Conservation (phyloP, 2,797 vertebrate genomes). For the Poecilia wingei region DNA sequence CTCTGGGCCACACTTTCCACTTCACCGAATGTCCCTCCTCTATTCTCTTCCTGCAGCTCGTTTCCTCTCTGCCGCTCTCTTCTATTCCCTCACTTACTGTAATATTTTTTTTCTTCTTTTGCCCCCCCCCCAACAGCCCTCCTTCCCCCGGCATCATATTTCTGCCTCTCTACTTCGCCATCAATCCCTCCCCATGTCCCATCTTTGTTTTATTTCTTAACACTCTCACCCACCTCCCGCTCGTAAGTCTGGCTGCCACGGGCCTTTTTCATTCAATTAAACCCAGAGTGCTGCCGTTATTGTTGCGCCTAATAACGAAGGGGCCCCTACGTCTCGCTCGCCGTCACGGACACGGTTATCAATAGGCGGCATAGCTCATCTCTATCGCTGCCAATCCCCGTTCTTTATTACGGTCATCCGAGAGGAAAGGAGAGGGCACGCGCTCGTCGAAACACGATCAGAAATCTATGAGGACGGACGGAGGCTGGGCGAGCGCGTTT, state of each 20-base stretch:
- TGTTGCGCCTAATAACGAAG: conserved; percentile 76
- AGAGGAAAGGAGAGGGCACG: conserved; percentile 32
- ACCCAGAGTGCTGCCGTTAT: conserved; percentile 64
- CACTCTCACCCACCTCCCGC: conserved; percentile 40
- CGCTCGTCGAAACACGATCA: conserved; percentile 3
- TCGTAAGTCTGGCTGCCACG: conserved; percentile 41
- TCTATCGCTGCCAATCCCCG: conserved; percentile 70
- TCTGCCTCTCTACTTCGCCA: conserved; percentile 28
- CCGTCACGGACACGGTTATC: conserved; percentile 71
- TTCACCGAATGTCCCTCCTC: conserved; percentile 41
- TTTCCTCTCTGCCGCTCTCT: conserved; percentile 16
- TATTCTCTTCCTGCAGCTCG: background rate
- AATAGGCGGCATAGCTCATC: conserved; percentile 66
- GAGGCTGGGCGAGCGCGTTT: background rate
- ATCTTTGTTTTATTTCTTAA: conserved; percentile 28
- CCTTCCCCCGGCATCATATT: conserved; percentile 25
- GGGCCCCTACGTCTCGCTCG: conserved; percentile 46
- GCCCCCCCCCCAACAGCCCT: background rate
- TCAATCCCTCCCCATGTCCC: conserved; percentile 27
- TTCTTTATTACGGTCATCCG: conserved; percentile 71
- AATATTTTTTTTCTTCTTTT: conserved; percentile 8
- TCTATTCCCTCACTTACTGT: background rate
- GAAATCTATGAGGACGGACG: background rate
- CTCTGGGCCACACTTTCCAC: conserved; percentile 56
- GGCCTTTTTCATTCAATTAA: conserved; percentile 77